A percentile compares a stretch with the other conserved stretches of the same genome.
Conservation (phyloP, 1,140 invertebrate genomes). For the Lepidotrigona ventralis region DNA sequence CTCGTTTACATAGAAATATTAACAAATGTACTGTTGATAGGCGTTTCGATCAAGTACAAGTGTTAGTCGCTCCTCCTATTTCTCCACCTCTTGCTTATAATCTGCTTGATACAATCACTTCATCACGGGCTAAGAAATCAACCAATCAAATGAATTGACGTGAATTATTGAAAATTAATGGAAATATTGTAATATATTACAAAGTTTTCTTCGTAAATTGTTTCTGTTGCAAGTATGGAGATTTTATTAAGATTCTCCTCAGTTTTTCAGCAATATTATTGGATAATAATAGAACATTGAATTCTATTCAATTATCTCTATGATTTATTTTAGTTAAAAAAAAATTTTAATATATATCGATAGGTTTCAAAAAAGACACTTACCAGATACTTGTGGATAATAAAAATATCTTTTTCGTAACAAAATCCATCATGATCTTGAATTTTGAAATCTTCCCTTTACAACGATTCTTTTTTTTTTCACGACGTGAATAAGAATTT, state of each 20-base stretch:
- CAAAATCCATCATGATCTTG: too few relatives aligned
- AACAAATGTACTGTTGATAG: neutral
- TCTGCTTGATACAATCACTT: neutral
- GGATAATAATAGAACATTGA: too few relatives aligned
- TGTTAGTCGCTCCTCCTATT: neutral
- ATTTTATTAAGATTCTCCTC: neutral
- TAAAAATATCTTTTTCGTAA: too few relatives aligned
- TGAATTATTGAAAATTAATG: neutral
- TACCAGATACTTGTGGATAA: too few relatives aligned
- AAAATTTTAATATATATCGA: too few relatives aligned
- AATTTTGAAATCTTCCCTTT: too few relatives aligned
- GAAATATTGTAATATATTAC: neutral
- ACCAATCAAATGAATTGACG: neutral
- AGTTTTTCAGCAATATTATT: too few relatives aligned
- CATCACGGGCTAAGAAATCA: neutral
- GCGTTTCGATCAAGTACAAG: conserved; percentile 9
- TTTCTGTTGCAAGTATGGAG: neutral
- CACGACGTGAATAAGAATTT: too few relatives aligned
- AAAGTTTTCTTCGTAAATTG: neutral
- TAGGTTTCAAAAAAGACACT: too few relatives aligned
- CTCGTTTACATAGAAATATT: conserved; percentile 20
- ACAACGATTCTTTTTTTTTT: too few relatives aligned
- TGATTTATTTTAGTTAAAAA: too few relatives aligned
- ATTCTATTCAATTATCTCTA: too few relatives aligned
- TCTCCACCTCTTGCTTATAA: conserved; percentile 5